Conservation (phyloP, 2,113 vertebrate species). For the Oryzias curvinotus region DNA sequence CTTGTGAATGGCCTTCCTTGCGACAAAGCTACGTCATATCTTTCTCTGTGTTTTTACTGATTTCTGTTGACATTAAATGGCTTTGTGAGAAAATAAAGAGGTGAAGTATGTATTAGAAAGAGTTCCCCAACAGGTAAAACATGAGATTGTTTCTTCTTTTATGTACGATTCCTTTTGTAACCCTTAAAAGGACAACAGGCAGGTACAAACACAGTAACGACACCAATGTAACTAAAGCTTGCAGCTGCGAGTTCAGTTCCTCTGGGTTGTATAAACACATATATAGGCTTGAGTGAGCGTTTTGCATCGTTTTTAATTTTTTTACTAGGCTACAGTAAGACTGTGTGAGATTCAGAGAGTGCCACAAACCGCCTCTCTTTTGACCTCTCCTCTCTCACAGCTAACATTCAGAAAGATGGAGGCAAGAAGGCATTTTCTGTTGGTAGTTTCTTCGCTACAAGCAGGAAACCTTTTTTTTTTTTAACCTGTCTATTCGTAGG, state of each 20-base stretch:
- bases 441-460: slow-evolving; percentile 66
- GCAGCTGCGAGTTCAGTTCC: slow-evolving; percentile 22
- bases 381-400: slow-evolving; percentile 59
- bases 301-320: slow-evolving; percentile 63
- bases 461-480: slow-evolving; percentile 49
- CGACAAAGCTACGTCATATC: slow-evolving; percentile 21
- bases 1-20: slow-evolving; percentile 27
- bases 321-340: slow-evolving; percentile 73
- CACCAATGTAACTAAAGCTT: slow-evolving; percentile 38
- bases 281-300: slow-evolving; percentile 71
- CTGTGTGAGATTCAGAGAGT: slow-evolving; percentile 65
- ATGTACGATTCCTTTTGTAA: slow-evolving; percentile 46
- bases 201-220: slow-evolving; percentile 42
- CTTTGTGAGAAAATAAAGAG: background rate
- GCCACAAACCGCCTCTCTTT: slow-evolving; percentile 21
- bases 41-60: background rate
- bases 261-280: slow-evolving; percentile 46
- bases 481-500: slow-evolving; percentile 63
- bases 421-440: slow-evolving; percentile 72
- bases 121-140: slow-evolving; percentile 3
- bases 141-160: background rate
- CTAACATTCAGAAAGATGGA: slow-evolving; percentile 73
- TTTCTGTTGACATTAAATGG: no score
- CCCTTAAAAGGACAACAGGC: slow-evolving; percentile 39
- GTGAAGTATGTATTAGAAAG: slow-evolving; percentile 17